Evolutionary conservation across 2,113 vertebrate species (phyloP).

Genomic region (Suncus etruscus): DNA sequence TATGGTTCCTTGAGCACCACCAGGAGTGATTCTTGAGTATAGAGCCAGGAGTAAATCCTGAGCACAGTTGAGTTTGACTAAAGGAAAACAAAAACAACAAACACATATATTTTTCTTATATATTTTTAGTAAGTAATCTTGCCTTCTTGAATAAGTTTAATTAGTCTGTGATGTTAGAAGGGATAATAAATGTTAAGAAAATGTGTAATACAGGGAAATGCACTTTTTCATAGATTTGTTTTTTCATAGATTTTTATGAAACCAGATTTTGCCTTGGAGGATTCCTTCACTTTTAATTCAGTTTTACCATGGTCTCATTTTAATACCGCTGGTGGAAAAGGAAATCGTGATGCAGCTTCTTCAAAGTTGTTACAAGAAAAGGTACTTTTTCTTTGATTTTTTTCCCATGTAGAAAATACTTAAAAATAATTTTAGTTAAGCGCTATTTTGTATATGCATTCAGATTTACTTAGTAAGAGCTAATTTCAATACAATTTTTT

Average conservation of each 20-base stretch:
- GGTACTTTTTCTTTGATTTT: constrained; percentile 84
- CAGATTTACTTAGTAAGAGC: constrained; percentile 48
- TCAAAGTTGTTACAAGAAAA: constrained; percentile 98
- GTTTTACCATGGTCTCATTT: constrained; percentile 99
- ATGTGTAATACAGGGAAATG: constrained; percentile 67
- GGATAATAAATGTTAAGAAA: constrained; percentile 51
- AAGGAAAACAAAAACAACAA: too few species aligned
- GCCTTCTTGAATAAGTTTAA: constrained; percentile 56
- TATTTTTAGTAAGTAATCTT: constrained; percentile 15
- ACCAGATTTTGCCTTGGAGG: constrained; percentile 97
- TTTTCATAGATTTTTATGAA: constrained; percentile 97
- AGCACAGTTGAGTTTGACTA: too few species aligned
- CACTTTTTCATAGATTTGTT: constrained; percentile 92
- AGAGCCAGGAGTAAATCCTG: too few species aligned
- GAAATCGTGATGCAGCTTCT: constrained; percentile 94
- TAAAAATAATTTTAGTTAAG: constrained; percentile 21
- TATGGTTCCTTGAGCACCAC: too few species aligned
- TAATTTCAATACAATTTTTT: constrained; percentile 51
- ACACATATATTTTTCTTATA: neutral
- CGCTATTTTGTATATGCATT: constrained; percentile 41
- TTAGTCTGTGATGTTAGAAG: constrained; percentile 48
- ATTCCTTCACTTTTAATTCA: constrained; percentile 94
- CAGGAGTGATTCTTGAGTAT: too few species aligned
- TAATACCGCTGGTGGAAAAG: constrained; percentile 94
- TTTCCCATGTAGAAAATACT: constrained; percentile 26